These are phyloP conservation scores for Ephialtes manifestator DNA, from an alignment of 2,888 invertebrate species.

Conservation along the genomic window DNA sequence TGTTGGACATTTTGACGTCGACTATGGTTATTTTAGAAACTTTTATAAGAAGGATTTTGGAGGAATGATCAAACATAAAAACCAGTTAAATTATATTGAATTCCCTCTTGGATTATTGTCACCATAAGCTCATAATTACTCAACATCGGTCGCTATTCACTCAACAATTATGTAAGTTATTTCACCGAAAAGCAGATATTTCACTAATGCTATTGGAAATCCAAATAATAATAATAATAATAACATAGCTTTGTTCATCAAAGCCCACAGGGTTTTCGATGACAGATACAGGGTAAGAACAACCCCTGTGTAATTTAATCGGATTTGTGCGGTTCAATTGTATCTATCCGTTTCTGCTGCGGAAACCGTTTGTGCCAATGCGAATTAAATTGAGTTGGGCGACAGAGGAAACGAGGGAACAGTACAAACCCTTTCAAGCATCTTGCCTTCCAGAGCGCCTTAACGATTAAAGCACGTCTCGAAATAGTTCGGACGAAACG, in stretches of 20 bases:
- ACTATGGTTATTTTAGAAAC: no score
- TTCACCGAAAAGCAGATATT: background rate
- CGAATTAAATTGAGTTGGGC: conserved; percentile 54
- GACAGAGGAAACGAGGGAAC: conserved; percentile 46
- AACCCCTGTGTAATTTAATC: conserved; percentile 33
- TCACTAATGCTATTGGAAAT: background rate
- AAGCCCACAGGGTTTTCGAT: background rate
- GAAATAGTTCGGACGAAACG: conserved; percentile 64
- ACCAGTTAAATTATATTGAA: no score
- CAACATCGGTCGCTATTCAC: no score
- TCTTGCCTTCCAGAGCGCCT: background rate
- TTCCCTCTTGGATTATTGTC: no score
- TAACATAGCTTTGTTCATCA: background rate
- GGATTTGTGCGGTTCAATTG: conserved; percentile 30
- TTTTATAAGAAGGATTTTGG: no score
- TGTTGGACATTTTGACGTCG: no score
- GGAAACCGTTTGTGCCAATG: conserved; percentile 37
- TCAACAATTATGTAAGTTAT: background rate
- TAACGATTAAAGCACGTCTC: conserved; percentile 59
- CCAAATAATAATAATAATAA: conserved; percentile 5
- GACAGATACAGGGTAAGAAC: background rate
- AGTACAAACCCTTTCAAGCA: conserved; percentile 43
- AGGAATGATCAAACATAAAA: no score
- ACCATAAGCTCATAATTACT: no score
- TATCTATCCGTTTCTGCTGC: background rate